Percentiles rank a stretch among this genome's conserved stretches.
Evolutionary conservation across 1,140 invertebrate genomes (phyloP).

Genomic region (Bombyx mandarina): DNA sequence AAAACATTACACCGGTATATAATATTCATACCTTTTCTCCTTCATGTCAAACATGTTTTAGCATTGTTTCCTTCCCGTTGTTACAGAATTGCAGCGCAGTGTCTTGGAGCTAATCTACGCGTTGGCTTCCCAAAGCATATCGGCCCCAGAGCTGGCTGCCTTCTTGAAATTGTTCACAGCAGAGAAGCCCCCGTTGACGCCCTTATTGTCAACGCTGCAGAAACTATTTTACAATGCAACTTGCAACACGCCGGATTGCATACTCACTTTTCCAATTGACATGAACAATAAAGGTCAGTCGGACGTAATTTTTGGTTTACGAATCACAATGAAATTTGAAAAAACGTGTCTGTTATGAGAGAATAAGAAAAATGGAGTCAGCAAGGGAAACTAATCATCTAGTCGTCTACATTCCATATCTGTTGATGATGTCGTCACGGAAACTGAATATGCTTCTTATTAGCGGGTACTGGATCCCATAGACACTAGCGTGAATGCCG

Average conservation of each 20-base stretch:
- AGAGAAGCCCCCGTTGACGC: conserved; percentile 64
- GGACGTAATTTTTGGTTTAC: background rate
- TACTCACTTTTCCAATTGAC: conserved; percentile 70
- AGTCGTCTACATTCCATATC: no score
- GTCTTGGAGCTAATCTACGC: conserved; percentile 74
- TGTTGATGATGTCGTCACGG: no score
- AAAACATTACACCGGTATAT: background rate
- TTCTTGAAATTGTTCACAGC: conserved; percentile 73
- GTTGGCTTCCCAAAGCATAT: conserved; percentile 71
- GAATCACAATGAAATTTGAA: no score
- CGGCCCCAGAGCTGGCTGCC: conserved; percentile 66
- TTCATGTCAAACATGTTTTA: no score
- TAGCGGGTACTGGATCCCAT: no score
- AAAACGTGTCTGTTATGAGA: no score
- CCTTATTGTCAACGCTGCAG: conserved; percentile 69
- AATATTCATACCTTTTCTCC: no score
- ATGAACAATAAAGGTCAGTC: conserved; percentile 9
- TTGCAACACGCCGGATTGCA: conserved; percentile 72
- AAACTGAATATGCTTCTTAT: no score
- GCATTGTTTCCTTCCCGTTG: background rate
- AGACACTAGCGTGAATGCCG: no score
- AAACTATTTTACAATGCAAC: conserved; percentile 61
- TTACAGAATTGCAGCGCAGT: conserved; percentile 72
- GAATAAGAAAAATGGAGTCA: background rate
- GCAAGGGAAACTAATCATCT: background rate